Base-by-base conservation (phyloP, 2,113 vertebrate genomes). In the Paratilapia polleni region DNA sequence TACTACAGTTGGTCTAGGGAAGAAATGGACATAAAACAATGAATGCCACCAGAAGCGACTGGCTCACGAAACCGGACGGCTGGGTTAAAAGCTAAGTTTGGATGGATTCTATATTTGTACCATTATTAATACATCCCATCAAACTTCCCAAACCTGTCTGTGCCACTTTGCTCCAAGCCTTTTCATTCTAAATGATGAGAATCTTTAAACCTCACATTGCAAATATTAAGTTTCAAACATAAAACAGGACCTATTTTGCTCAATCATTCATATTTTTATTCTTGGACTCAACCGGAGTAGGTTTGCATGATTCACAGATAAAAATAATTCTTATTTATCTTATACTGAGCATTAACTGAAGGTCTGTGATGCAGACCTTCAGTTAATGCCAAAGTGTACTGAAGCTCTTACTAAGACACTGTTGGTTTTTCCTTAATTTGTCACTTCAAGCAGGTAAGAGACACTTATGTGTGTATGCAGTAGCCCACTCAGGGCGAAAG, bases 11-110 rank as follows among this genome's bases (percentile, higher is more conserved):
- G 9, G 81, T 26, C 24, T 43, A 34, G 13, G 20, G 12, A 80
- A 64, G 58, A 87, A 75, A 31, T n/a, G 34, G 36, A 58, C 38
- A 41, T 57, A 26, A 68, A 86, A 66, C 31, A 70, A 79, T 19
- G 2, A 64, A 85, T 62, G n/a, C 52, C 66, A 87, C 38, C 24
- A 85, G n/a, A 57, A 78, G 24, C 24, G 38, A 86, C 6, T 86
- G 15, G 34, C 5, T 77, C 8, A 6, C 1, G 1, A 74, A 88
- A 41, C 70, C 64, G 86, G 74, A 80, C 17, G 4, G 36, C 12
- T 24, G 31, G 62, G n/a, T 84, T 83, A 76, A 85, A 87, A 31
- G 38, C 70, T 15, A 28, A 47, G 7, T 26, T 58, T 84, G 20
- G 61, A 14, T 10, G 41, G 6, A 62, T 24, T 81, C 74, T 81